Conservation (phyloP, 2,888 invertebrate species). For the Ochlodes sylvanus region DNA sequence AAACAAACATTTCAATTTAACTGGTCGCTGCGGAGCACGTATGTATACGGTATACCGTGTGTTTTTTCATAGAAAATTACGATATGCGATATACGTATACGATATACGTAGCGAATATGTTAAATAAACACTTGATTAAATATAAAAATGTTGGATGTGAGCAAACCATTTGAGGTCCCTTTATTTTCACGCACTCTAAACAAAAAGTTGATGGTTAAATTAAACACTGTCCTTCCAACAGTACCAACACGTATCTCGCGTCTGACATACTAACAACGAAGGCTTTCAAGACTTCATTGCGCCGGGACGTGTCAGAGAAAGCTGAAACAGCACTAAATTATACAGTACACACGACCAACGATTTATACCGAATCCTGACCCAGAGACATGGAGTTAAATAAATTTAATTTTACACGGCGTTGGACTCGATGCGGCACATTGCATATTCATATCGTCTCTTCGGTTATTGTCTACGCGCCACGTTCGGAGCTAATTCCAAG, state of each 20-base stretch:
- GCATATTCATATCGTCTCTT: constrained; percentile 39
- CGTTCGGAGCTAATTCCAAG: not conserved
- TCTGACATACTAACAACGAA: constrained; percentile 12
- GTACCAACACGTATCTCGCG: not conserved
- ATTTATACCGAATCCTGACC: constrained; percentile 24
- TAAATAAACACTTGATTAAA: too few species aligned
- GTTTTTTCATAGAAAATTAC: too few species aligned
- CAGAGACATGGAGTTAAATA: constrained; percentile 20
- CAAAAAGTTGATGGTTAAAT: too few species aligned
- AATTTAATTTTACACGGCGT: constrained; percentile 29
- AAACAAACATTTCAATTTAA: too few species aligned
- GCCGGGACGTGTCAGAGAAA: constrained; percentile 18
- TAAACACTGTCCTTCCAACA: too few species aligned
- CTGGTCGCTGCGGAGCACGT: too few species aligned
- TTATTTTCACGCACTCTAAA: too few species aligned
- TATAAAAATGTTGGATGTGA: too few species aligned
- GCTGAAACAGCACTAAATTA: constrained; percentile 14
- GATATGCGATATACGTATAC: too few species aligned
- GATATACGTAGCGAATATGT: too few species aligned
- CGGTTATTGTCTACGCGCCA: constrained; percentile 4
- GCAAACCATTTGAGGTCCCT: too few species aligned
- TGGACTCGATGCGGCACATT: constrained; percentile 9
- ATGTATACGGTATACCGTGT: too few species aligned
- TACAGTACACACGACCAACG: constrained; percentile 7
- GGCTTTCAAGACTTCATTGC: constrained; percentile 13